A percentile compares a stretch with the other conserved stretches of the same genome.
Conservation (phyloP, 2,888 invertebrate species). For the Cataglyphis rosenhaueri region DNA sequence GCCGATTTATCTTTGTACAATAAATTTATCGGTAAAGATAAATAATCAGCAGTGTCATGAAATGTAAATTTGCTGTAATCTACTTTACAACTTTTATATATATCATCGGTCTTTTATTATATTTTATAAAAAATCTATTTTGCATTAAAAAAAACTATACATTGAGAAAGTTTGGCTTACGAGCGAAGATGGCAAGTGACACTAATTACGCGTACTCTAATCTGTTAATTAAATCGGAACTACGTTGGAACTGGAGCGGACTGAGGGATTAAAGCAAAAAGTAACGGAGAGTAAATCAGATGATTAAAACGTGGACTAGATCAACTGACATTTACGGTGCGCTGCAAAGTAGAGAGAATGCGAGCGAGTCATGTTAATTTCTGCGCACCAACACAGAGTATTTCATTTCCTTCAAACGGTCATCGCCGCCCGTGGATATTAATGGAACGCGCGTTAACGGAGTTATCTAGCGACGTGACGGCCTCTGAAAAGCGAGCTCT, state of each 20-base stretch:
- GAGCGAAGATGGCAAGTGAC: slow-evolving; percentile 24
- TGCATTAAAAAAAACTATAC: background rate
- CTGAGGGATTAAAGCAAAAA: slow-evolving; percentile 44
- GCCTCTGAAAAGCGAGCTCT: slow-evolving; percentile 65
- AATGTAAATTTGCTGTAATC: background rate
- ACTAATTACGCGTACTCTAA: slow-evolving; percentile 41
- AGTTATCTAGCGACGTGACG: slow-evolving; percentile 67
- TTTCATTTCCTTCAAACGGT: slow-evolving; percentile 66
- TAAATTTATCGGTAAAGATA: slow-evolving; percentile 25
- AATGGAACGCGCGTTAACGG: slow-evolving; percentile 63
- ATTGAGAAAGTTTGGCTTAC: slow-evolving; percentile 13
- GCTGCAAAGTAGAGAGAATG: slow-evolving; percentile 30
- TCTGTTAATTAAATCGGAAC: slow-evolving; percentile 54
- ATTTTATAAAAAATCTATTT: background rate
- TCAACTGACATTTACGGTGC: slow-evolving; percentile 48
- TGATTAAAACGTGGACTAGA: slow-evolving; percentile 47
- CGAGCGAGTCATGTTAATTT: slow-evolving; percentile 55
- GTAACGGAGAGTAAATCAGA: slow-evolving; percentile 54
- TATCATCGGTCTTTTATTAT: background rate
- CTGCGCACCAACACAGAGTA: slow-evolving; percentile 45
- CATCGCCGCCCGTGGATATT: slow-evolving; percentile 56
- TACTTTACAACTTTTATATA: slow-evolving; percentile 3
- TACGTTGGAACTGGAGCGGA: background rate
- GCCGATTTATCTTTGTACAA: slow-evolving; percentile 43
- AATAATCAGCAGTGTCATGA: slow-evolving; percentile 8